Base-by-base conservation (phyloP, 2,888 invertebrate genomes). In the Mesodorylaimus sp. region DNA sequence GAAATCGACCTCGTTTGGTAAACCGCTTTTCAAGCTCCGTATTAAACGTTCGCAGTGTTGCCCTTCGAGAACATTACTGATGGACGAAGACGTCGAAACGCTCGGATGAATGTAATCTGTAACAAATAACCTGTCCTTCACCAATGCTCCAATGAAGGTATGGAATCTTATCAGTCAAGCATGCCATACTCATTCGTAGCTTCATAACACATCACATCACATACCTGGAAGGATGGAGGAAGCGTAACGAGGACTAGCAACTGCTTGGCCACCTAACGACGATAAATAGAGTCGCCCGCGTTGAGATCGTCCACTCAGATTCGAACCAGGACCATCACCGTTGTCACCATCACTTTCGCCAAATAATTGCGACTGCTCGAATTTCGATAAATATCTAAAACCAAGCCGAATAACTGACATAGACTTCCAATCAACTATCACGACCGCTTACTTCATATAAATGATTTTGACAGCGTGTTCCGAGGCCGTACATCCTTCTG, bases 1-100 rank as follows among this genome's bases (percentile, higher is more conserved):
- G 68, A 95, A 89, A 71, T 95, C 95, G 67, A 93, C 88, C 68
- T 97, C 95, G 69, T 97, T 97, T 3, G 95, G 93, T 66, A 97
- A 75, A 1, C 95, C 91, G n/a, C 87, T 87, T 48, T 88, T 72
- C 37, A 97, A 74, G 0, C 93, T 88, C 48, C 89, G 73, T n/a
- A 85, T 78, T 52, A 97, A 73, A 53, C 86, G 79, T 59, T 83
- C 82, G 66, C 84, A 86, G 16, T 3, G 48, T 3, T 10, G 5
- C 13, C 16, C 21, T 32, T 45, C 36, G 10, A 19, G 19, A 21
- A 32, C n/a, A 29, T 29, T 28, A 29, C n/a, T n/a, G 28, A 5
- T 29, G 5, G 19, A 32, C 27, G 13, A n/a, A 26, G 10, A 5
- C 3, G 10, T 27, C 10, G 25, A 24, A 26, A 10, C 41, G 41